Evolutionary conservation across 2,888 invertebrate genomes (phyloP), one percentile per base, ranked within the genome.

Genomic region (Zaprionus obscuricornis): DNA sequence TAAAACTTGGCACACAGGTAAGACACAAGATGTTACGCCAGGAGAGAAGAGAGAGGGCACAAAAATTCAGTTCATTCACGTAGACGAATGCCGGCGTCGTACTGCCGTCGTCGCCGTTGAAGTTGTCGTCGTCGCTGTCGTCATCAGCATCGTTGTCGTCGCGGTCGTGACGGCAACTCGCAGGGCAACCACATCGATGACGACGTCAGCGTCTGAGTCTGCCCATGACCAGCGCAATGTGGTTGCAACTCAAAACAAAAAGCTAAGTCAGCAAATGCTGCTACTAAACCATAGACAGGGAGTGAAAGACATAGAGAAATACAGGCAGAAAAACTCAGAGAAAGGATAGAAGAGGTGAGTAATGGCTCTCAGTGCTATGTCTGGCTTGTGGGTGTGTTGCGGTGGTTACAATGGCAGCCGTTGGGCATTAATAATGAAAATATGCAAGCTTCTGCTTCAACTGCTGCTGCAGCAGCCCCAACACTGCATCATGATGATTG

Each of bases 211-310:
- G 54, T 58, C 73, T 37, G 47, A 49, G 69, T 57, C 68, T 70
- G 81, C 20, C 70, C 85, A 68, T 81, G 77, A 85, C 77, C 84
- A 84, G 69, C 86, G 81, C 81, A 81, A 85, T 85, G 81, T 76
- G 81, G 86, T 84, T 81, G 82, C 81, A 84, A 64, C 68, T 78
- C 85, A 74, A 78, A 85, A 78, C 78, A 82, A 78, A 78, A 85
- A 78, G 85, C 75, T 79, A 85, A 78, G 83, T 85, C 83, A 82
- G 85, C 82, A 76, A 76, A 60, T 83, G 81, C 62, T 84, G 66
- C 68, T 59, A 66, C 60, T 60, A 26, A 66, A 37, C 52, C 59
- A 24, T 64, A 59, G 65, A 63, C 45, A 14, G 33, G 24, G 22
- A 29, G 10, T 11, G 10, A 14, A 20, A 10, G 8, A 16, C 22